Percentiles rank a stretch among this genome's conserved stretches.
Conservation (phyloP, 2,113 vertebrate species). For the Ceratotherium simum region DNA sequence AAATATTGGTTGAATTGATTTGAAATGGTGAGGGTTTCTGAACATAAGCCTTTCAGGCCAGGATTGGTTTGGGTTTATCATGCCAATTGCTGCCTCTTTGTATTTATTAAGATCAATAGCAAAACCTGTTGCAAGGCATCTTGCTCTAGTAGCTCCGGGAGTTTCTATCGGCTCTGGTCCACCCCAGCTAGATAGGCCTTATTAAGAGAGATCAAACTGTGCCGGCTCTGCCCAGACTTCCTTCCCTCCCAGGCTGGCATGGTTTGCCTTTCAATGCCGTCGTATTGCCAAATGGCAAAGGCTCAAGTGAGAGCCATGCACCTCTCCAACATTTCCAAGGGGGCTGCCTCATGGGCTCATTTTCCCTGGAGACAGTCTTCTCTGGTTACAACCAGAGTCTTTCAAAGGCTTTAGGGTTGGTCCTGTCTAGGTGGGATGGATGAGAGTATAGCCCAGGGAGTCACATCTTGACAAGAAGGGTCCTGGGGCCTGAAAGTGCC, state of each 20-base stretch:
- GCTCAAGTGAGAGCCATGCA: background rate
- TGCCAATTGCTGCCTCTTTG: background rate
- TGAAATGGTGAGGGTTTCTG: constrained; percentile 39
- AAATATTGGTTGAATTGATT: background rate
- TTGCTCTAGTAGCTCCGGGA: constrained; percentile 37
- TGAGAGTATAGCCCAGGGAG: background rate
- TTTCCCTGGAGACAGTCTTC: background rate
- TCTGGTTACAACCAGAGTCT: background rate
- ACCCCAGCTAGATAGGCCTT: background rate
- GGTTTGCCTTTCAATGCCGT: background rate
- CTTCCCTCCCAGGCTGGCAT: background rate
- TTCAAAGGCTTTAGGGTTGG: background rate
- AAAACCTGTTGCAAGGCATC: constrained; percentile 53
- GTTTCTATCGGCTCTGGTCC: background rate
- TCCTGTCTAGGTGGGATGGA: background rate
- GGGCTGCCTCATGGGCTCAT: background rate
- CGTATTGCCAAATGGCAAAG: background rate
- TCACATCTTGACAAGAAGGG: background rate
- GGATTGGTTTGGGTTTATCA: constrained; percentile 4
- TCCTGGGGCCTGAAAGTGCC: background rate
- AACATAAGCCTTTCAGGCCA: constrained; percentile 8
- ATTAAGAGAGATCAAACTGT: constrained; percentile 52
- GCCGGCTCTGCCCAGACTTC: background rate
- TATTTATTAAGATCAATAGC: constrained; percentile 55
- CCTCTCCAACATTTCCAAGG: background rate